Conservation (phyloP, 92 coral and sea anemone species). For the Blastomussa wellsi region DNA sequence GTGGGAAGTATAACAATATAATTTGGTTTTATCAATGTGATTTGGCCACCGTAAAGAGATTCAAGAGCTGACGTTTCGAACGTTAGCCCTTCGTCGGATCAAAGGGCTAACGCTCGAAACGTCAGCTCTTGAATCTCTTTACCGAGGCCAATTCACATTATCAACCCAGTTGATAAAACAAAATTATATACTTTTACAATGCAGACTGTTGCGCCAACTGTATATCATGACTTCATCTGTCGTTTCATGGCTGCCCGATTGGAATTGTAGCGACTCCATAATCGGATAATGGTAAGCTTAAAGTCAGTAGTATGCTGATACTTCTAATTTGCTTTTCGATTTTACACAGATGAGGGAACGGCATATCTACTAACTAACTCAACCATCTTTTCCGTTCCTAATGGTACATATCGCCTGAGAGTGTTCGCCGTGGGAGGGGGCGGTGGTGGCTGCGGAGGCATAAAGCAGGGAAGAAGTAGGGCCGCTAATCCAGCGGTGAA, state of each 20-base stretch:
- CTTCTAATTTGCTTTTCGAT: not conserved
- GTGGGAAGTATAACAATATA: too few relatives aligned
- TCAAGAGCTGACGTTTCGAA: too few relatives aligned
- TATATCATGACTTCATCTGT: not conserved
- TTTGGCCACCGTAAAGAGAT: too few relatives aligned
- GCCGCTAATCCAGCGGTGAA: conserved; percentile 28
- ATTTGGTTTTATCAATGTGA: too few relatives aligned
- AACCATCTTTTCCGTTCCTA: conserved; percentile 26
- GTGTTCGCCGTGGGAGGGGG: conserved; percentile 60
- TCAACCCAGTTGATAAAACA: too few relatives aligned
- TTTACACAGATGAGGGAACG: not conserved
- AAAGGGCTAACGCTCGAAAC: too few relatives aligned
- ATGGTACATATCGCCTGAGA: conserved; percentile 42
- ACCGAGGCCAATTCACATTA: too few relatives aligned
- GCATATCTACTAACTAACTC: conserved; percentile 1
- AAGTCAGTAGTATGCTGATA: not conserved
- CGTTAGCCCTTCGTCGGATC: too few relatives aligned
- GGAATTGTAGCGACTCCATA: not conserved
- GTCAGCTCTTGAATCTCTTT: too few relatives aligned
- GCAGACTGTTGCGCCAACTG: too few relatives aligned
- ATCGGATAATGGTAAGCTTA: not conserved
- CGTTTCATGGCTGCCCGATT: not conserved
- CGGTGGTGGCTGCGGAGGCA: conserved; percentile 51
- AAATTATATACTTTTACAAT: too few relatives aligned
- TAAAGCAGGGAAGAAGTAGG: conserved; percentile 21